These are phyloP conservation scores for Scomber scombrus DNA, from an alignment of 2,113 vertebrate genomes.

Conservation along the genomic window DNA sequence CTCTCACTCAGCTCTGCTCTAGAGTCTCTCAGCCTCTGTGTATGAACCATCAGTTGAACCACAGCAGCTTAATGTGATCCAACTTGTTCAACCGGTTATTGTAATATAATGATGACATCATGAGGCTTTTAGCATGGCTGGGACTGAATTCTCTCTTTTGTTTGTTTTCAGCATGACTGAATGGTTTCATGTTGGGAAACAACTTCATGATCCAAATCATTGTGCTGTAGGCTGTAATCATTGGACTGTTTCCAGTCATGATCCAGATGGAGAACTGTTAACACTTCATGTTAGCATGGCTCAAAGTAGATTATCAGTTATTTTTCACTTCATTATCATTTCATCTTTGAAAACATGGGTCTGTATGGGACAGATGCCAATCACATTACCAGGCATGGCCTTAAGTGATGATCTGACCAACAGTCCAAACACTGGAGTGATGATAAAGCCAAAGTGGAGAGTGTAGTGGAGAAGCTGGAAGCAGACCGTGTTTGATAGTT, in stretches of 20 bases:
- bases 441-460: too few species aligned
- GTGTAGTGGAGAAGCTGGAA: not conserved
- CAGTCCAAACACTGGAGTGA: too few species aligned
- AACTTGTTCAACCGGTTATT: not conserved
- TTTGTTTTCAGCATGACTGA: too few species aligned
- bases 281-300: not conserved
- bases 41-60: not conserved
- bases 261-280: not conserved
- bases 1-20: not conserved
- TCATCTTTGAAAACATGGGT: not conserved
- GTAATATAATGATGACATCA: not conserved
- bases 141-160: too few species aligned
- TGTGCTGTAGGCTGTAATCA: too few species aligned
- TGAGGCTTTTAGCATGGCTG: not conserved
- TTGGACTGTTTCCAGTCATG: too few species aligned
- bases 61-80: not conserved
- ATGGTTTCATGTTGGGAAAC: too few species aligned
- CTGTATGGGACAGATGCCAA: not conserved
- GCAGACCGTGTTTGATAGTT: not conserved
- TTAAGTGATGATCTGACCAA: too few species aligned
- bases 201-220: too few species aligned
- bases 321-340: not conserved
- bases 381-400: not conserved
- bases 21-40: too few species aligned
- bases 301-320: accelerated